A percentile compares a stretch with the other conserved stretches of the same genome.
phyloP scores from a whole-genome alignment of 2,113 vertebrate species.

The Sclerurus mexicanus region DNA sequence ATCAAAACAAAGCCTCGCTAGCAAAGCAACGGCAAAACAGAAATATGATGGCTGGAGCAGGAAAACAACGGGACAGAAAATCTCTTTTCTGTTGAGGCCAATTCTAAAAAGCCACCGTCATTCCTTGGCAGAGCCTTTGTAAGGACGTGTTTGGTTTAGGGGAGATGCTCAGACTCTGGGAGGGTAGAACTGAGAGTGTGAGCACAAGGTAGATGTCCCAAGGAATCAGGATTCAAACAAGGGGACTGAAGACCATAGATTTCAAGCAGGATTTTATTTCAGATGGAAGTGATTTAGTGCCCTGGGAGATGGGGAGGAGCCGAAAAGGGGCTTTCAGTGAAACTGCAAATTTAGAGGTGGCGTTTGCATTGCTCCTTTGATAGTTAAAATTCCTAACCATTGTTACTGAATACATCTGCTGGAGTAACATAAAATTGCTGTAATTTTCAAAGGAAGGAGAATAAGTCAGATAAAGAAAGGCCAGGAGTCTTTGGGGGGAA shows the following conservation, averaged over 20 bases:
- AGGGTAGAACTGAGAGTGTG: not conserved
- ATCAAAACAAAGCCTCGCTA: constrained; percentile 5
- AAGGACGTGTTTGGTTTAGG: not conserved
- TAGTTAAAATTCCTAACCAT: not conserved
- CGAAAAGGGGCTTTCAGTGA: not conserved
- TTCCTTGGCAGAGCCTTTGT: not conserved
- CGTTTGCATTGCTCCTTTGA: rapidly evolving
- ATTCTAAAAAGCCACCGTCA: not conserved
- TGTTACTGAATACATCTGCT: not conserved
- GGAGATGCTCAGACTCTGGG: not conserved
- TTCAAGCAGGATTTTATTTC: not conserved
- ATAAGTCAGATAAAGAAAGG: not conserved
- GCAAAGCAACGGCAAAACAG: not conserved
- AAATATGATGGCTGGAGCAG: not conserved
- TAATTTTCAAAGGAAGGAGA: not conserved
- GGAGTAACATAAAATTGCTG: not conserved
- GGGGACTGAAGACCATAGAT: rapidly evolving
- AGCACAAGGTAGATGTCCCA: not conserved
- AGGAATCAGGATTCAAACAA: rapidly evolving
- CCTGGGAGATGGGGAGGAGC: not conserved
- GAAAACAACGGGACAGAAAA: not conserved
- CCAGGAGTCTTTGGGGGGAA: not conserved
- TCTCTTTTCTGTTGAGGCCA: not conserved
- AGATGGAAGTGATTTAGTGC: not conserved
- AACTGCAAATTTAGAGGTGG: not conserved